A percentile compares a stretch with the other conserved stretches of the same genome.
These are phyloP conservation scores for Drosophila azteca DNA, from an alignment of 1,140 invertebrate genomes.

Conservation along the genomic window DNA sequence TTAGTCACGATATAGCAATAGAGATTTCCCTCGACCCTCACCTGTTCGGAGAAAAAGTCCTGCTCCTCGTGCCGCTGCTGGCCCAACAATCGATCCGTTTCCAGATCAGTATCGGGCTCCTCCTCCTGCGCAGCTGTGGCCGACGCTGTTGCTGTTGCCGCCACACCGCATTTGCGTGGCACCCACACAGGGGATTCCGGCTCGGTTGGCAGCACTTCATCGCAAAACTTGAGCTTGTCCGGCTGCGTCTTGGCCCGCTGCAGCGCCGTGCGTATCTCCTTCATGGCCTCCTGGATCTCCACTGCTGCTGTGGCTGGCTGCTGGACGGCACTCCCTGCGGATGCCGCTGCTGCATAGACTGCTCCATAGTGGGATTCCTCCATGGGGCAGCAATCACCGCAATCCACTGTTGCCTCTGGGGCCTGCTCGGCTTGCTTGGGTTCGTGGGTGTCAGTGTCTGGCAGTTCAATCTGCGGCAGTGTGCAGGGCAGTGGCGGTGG, in stretches of 20 bases:
- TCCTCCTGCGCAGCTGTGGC: constrained; percentile 84
- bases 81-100: constrained; percentile 94
- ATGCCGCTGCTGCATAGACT: constrained; percentile 54
- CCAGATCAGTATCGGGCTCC: constrained; percentile 94
- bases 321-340: constrained; percentile 42
- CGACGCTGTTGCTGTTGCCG: neutral
- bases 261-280: constrained; percentile 91
- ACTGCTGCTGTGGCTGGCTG: constrained; percentile 59
- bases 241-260: constrained; percentile 87
- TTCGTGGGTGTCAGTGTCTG: too few relatives aligned
- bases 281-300: constrained; percentile 89
- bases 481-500: constrained; percentile 40
- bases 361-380: constrained; percentile 49
- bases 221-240: constrained; percentile 79
- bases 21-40: constrained; percentile 4
- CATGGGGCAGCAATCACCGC: constrained; percentile 34
- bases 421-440: constrained; percentile 29
- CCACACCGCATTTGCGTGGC: constrained; percentile 57
- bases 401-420: constrained; percentile 15
- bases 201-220: constrained; percentile 71
- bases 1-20: neutral
- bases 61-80: constrained; percentile 94
- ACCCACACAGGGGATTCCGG: constrained; percentile 82
- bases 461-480: constrained; percentile 42
- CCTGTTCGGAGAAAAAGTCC: constrained; percentile 94